phyloP scores from a whole-genome alignment of 1,140 invertebrate species.

The Reticulitermes speratus region DNA sequence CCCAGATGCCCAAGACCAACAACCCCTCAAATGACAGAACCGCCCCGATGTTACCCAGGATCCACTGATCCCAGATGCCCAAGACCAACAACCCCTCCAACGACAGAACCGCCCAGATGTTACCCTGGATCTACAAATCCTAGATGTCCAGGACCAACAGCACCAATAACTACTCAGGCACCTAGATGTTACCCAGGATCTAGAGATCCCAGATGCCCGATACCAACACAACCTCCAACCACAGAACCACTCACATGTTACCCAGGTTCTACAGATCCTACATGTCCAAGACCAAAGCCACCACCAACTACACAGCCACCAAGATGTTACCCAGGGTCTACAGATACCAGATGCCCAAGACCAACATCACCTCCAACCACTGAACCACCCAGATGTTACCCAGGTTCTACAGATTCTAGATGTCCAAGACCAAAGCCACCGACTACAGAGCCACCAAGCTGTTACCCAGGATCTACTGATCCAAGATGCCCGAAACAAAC shows the following conservation, averaged over 20 bases:
- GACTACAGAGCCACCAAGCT: not conserved
- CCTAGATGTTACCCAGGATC: conserved; percentile 40
- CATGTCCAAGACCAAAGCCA: not conserved
- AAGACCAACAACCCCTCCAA: conserved; percentile 31
- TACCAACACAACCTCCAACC: not conserved
- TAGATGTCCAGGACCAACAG: not conserved
- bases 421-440: conserved; percentile 43
- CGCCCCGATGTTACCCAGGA: conserved; percentile 35
- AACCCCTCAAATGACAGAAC: conserved; percentile 43
- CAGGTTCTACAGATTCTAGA: conserved; percentile 44
- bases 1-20: not conserved
- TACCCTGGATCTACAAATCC: not conserved
- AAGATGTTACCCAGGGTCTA: no score
- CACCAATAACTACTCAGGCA: not conserved
- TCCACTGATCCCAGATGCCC: conserved; percentile 45
- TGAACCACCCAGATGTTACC: not conserved
- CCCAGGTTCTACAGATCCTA: conserved; percentile 9
- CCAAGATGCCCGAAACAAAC: not conserved
- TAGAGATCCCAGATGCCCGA: conserved; percentile 44
- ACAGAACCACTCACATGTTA: not conserved
- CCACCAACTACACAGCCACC: not conserved
- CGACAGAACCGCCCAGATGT: not conserved
- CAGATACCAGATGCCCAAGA: conserved; percentile 46
- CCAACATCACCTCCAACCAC: conserved; percentile 13
- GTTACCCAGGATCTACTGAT: not conserved